A percentile compares a stretch with the other conserved stretches of the same genome.
Conservation (phyloP, 1,140 invertebrate genomes). For the Globodera rostochiensis region DNA sequence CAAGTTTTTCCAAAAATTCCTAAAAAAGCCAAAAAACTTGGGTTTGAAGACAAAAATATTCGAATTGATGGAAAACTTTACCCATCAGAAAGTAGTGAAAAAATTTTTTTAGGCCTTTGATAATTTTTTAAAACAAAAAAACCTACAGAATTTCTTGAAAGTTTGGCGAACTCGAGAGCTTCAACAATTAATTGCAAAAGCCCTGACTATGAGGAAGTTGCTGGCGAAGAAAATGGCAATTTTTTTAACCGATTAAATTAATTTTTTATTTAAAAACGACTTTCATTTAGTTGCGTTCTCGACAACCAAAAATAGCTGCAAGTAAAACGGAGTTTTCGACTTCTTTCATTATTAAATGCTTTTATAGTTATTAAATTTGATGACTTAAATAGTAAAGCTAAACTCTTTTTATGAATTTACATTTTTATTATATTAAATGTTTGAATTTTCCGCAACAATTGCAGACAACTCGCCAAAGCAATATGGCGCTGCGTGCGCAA, state of each 20-base stretch:
- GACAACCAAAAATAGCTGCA: neutral
- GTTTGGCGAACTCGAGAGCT: neutral
- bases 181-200: neutral
- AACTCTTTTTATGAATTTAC: neutral
- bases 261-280: neutral
- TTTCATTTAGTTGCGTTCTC: neutral
- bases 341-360: too few species aligned
- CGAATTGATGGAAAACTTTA: neutral
- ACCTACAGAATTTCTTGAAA: neutral
- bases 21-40: neutral
- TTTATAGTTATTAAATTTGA: too few species aligned
- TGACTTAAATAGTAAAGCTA: neutral
- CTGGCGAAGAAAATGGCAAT: neutral
- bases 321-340: neutral
- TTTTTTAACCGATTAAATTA: neutral
- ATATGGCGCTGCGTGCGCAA: neutral
- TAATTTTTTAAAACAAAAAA: neutral
- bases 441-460: neutral
- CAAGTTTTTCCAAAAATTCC: slow-evolving; percentile 3
- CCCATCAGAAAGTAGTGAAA: neutral
- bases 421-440: neutral
- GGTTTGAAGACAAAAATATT: neutral
- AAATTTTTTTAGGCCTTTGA: neutral
- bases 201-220: neutral
- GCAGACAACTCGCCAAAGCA: neutral